phyloP scores from a whole-genome alignment of 2,113 vertebrate species.

The Grammomys surdaster region DNA sequence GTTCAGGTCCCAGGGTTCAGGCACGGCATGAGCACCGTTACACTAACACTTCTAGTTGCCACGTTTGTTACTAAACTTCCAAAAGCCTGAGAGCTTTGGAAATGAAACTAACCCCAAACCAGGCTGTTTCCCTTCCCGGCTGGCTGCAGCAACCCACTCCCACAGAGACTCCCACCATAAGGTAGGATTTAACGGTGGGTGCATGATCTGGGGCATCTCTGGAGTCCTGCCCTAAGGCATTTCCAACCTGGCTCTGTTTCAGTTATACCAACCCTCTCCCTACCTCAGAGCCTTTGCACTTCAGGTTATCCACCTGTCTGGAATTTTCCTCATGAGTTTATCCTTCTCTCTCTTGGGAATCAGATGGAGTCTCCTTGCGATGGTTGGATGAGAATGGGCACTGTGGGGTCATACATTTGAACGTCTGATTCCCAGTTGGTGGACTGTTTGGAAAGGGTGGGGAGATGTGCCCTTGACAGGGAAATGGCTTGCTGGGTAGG shows the following conservation, averaged over 20 bases:
- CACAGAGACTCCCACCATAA: not conserved
- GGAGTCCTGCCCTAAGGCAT: not conserved
- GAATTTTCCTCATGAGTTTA: not conserved
- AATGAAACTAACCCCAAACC: not conserved
- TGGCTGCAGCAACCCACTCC: not conserved
- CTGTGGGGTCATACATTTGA: not conserved
- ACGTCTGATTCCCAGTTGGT: not conserved
- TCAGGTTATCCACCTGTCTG: not conserved
- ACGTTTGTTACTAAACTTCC: not conserved
- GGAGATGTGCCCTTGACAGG: not conserved
- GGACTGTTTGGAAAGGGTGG: not conserved
- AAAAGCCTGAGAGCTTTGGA: not conserved
- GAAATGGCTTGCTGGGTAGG: not conserved
- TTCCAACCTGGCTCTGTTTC: not conserved
- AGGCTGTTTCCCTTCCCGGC: not conserved
- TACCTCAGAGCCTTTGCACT: not conserved
- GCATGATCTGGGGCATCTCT: not conserved
- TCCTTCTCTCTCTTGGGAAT: not conserved
- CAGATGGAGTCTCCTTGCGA: not conserved
- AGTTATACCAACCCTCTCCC: too few species aligned
- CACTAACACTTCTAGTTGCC: not conserved
- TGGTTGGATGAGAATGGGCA: not conserved
- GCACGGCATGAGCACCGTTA: fast-evolving
- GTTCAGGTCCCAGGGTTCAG: not conserved
- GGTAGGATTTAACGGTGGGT: not conserved